Evolutionary conservation across 2,888 invertebrate genomes (phyloP), one percentile per base, ranked within the genome.

Genomic region (Prosopocoilus inquinatus): DNA sequence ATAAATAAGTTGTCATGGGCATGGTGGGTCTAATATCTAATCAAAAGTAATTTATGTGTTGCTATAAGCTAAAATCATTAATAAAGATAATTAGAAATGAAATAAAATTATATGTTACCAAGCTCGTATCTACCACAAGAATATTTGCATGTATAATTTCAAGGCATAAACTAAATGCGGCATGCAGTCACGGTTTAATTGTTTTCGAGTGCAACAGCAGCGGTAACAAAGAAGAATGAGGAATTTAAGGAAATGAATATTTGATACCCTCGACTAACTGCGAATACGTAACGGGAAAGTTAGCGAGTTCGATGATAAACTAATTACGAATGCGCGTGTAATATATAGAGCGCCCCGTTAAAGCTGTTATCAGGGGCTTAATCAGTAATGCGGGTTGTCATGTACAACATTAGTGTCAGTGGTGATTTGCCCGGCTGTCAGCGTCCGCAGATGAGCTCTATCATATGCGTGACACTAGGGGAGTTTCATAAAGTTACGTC

Each of bases 371-470:
- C 75, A 71, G 71, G 66, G 67, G 71, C 68, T 72, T 75, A 75
- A 76, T 75, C 76, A 69, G 69, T 74, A 75, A 75, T 75, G 68
- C 71, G 71, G 70, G 71, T 71, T 75, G 76, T 75, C 75, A 74
- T 74, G 75, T 71, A 72, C 71, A 70, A 74, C 72, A 75, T 75
- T 75, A 75, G 71, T 71, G 75, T 76, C 75, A 67, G 64, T 63
- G 69, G 68, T 71, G 73, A 74, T 74, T 73, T 72, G 72, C 72
- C 66, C 62, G 60, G 62, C 67, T 68, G 70, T 68, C 70, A 68
- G 59, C 70, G 67, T 60, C 58, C 64, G 53, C 63, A 58, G 61
- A 63, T 61, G 61, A 64, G 63, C 57, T 57, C 50, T 62, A 60
- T 55, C 60, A 61, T 48, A 58, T 41, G 12, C 15, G 54, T 55